A percentile compares a stretch with the other conserved stretches of the same genome.
These are phyloP conservation scores for Hemicordylus capensis DNA, from an alignment of 2,113 vertebrate species.

Conservation along the genomic window DNA sequence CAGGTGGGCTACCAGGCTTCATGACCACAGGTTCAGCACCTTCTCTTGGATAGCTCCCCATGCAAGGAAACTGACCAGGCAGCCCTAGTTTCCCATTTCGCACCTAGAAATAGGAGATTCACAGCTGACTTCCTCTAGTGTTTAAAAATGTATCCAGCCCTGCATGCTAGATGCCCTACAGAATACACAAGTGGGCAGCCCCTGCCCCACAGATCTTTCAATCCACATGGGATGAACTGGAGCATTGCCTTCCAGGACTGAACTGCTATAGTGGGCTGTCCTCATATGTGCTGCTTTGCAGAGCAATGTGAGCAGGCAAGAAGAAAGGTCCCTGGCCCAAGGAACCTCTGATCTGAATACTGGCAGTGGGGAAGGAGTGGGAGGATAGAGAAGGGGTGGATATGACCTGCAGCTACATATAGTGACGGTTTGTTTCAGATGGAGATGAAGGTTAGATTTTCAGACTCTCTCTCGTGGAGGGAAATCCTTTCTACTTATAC, in stretches of 20 bases:
- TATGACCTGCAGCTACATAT: not conserved
- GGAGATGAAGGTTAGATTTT: not conserved
- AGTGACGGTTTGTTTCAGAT: not conserved
- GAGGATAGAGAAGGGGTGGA: not conserved
- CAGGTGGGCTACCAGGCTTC: not conserved
- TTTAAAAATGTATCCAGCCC: not conserved
- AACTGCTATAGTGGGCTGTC: not conserved
- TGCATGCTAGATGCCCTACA: not conserved
- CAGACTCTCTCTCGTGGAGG: not conserved
- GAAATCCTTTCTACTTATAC: not conserved
- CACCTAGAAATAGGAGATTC: not conserved
- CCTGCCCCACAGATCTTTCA: not conserved
- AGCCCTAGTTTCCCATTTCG: not conserved
- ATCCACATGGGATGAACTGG: not conserved
- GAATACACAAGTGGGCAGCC: not conserved
- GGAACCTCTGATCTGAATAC: not conserved
- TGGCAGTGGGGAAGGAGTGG: not conserved
- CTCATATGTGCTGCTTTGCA: not conserved
- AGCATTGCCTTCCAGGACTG: not conserved
- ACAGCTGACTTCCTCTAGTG: not conserved
- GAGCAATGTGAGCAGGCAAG: not conserved
- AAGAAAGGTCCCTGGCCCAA: not conserved
- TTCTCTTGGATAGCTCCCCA: constrained; percentile 22
- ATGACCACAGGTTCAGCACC: constrained; percentile 5
- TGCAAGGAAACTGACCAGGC: not conserved